Conservation (phyloP, 2,888 invertebrate genomes). For the Myopa testacea region DNA sequence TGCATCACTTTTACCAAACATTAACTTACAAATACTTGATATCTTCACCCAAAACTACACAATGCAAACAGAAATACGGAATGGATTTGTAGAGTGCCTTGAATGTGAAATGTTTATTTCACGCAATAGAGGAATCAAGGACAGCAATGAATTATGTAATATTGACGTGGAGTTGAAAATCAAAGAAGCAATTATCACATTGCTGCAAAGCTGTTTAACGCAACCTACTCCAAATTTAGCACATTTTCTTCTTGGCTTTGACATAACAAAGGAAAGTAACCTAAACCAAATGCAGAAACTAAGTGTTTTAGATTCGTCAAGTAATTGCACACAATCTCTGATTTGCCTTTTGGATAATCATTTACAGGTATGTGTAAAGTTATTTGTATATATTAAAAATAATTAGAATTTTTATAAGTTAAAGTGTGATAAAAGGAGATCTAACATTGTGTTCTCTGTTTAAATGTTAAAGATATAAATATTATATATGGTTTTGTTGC, state of each 20-base stretch:
- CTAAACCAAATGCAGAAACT: conserved; percentile 85
- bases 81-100: conserved; percentile 89
- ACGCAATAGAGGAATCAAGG: conserved; percentile 49
- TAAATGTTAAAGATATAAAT: too few relatives aligned
- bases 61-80: conserved; percentile 74
- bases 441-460: too few relatives aligned
- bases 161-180: conserved; percentile 60
- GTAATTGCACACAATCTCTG: conserved; percentile 84
- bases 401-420: not conserved
- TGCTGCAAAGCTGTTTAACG: conserved; percentile 82
- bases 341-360: conserved; percentile 78
- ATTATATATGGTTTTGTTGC: too few relatives aligned
- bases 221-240: conserved; percentile 87
- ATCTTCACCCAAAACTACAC: conserved; percentile 77
- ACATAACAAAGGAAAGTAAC: conserved; percentile 80
- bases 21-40: conserved; percentile 79
- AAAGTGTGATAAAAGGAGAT: too few relatives aligned
- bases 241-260: conserved; percentile 89
- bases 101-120: conserved; percentile 71
- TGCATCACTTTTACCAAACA: conserved; percentile 75
- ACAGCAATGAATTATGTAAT: conserved; percentile 39
- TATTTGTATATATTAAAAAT: not conserved
- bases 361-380: conserved; percentile 68
- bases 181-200: conserved; percentile 76
- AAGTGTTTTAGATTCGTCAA: conserved; percentile 78